phyloP scores from a whole-genome alignment of 2,113 vertebrate genomes.

The Bagarius yarrelli region DNA sequence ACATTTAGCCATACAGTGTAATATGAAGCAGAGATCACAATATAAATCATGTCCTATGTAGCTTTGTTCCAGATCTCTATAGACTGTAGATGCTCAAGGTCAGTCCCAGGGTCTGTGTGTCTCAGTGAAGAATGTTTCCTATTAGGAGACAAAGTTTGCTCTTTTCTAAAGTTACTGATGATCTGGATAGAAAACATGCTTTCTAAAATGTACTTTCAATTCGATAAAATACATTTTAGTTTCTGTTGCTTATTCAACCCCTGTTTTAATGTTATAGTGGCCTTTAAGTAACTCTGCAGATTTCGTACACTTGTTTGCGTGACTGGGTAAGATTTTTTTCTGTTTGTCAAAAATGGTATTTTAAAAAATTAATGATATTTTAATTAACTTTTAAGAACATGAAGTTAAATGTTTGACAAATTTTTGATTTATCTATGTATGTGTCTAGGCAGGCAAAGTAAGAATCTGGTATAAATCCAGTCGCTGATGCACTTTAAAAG shows the following conservation, averaged over 20 bases:
- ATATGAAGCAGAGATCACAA: background rate
- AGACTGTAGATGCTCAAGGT: constrained; percentile 5
- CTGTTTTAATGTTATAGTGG: background rate
- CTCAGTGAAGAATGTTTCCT: constrained; percentile 33
- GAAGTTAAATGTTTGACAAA: too few relatives aligned
- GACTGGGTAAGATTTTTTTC: background rate
- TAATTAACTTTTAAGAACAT: too few relatives aligned
- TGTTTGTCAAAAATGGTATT: constrained; percentile 12
- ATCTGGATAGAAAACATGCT: constrained; percentile 19
- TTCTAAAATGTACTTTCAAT: background rate
- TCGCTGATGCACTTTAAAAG: background rate
- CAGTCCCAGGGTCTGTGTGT: constrained; percentile 31
- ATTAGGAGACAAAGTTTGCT: constrained; percentile 26
- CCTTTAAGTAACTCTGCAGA: background rate
- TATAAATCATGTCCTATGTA: constrained; percentile 20
- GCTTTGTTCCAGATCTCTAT: constrained; percentile 17
- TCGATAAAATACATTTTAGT: background rate
- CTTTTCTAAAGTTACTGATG: constrained; percentile 11
- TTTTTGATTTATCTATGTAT: too few relatives aligned
- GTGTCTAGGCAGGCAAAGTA: background rate
- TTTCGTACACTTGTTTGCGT: background rate
- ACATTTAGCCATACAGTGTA: background rate
- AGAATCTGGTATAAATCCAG: background rate
- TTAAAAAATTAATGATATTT: too few relatives aligned
- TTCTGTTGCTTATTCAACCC: constrained; percentile 13